Conservation (phyloP, 2,888 invertebrate species). For the Sycophila texana region DNA sequence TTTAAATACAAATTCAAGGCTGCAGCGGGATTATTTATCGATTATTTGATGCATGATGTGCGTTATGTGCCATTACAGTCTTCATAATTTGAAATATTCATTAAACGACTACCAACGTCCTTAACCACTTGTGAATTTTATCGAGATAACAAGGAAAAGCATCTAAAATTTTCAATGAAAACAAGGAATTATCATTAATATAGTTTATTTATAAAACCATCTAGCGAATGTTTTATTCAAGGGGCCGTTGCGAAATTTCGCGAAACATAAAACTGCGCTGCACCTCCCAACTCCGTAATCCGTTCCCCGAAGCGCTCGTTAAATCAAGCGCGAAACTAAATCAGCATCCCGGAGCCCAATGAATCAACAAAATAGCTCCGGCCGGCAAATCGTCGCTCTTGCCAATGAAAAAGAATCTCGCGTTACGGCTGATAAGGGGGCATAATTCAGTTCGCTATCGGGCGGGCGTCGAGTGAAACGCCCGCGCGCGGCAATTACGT, state of each 20-base stretch:
- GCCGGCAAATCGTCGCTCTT: no score
- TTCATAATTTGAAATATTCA: neutral
- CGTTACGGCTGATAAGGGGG: slow-evolving; percentile 18
- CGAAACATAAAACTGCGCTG: neutral
- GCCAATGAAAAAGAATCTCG: no score
- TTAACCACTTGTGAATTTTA: no score
- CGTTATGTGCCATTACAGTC: slow-evolving; percentile 20
- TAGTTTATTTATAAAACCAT: neutral
- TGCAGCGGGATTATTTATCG: slow-evolving; percentile 24
- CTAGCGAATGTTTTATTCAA: no score
- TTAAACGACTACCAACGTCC: neutral
- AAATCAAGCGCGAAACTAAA: neutral
- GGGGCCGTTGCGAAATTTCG: neutral
- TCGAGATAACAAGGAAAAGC: no score
- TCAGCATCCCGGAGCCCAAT: no score
- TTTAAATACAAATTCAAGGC: slow-evolving; percentile 44
- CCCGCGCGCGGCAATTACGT: neutral
- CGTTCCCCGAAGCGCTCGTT: neutral
- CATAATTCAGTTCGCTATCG: slow-evolving; percentile 29
- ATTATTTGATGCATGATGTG: slow-evolving; percentile 13
- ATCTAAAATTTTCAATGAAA: no score
- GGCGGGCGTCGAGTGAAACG: neutral
- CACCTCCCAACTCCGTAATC: no score
- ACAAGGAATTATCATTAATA: no score
- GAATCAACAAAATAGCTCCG: no score